Percentiles rank a stretch among this genome's conserved stretches.
These are phyloP conservation scores for Poeciliopsis occidentalis DNA, from an alignment of 2,113 vertebrate genomes.

Conservation along the genomic window DNA sequence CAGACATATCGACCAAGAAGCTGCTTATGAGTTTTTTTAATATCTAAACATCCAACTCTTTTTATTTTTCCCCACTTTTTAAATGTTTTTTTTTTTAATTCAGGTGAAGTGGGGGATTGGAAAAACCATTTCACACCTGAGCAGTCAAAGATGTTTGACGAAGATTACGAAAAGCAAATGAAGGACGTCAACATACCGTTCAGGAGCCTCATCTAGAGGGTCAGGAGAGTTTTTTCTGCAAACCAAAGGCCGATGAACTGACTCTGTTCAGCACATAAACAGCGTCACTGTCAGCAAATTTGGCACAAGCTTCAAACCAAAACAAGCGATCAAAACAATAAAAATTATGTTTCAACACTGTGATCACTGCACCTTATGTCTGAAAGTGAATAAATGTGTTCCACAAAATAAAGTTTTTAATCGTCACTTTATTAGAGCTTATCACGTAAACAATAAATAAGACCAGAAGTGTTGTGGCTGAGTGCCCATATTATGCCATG, in stretches of 20 bases:
- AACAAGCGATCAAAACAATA: neutral
- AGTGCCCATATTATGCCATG: constrained; percentile 65
- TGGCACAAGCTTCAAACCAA: constrained; percentile 1
- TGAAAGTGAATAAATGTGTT: constrained; percentile 46
- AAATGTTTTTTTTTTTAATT: neutral
- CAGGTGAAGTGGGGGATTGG: constrained; percentile 90
- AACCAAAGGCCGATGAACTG: constrained; percentile 24
- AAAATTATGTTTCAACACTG: constrained; percentile 2
- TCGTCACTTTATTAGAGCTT: constrained; percentile 76
- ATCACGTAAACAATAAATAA: constrained; percentile 79
- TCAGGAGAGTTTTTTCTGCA: neutral
- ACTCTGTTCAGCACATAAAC: constrained; percentile 7
- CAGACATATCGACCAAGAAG: too few relatives aligned
- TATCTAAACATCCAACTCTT: neutral
- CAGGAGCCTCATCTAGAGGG: constrained; percentile 70
- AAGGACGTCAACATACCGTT: constrained; percentile 79
- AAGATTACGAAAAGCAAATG: constrained; percentile 85
- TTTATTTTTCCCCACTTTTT: neutral
- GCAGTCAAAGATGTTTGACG: constrained; percentile 85
- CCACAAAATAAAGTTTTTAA: constrained; percentile 59
- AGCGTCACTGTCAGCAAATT: neutral
- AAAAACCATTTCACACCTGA: constrained; percentile 87
- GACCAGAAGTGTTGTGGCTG: constrained; percentile 79
- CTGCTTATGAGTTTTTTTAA: too few relatives aligned
- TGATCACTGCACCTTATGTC: constrained; percentile 5